A percentile compares a stretch with the other conserved stretches of the same genome.
Evolutionary conservation across 2,888 invertebrate species (phyloP).

Genomic region (Hofmannophila pseudospretella): DNA sequence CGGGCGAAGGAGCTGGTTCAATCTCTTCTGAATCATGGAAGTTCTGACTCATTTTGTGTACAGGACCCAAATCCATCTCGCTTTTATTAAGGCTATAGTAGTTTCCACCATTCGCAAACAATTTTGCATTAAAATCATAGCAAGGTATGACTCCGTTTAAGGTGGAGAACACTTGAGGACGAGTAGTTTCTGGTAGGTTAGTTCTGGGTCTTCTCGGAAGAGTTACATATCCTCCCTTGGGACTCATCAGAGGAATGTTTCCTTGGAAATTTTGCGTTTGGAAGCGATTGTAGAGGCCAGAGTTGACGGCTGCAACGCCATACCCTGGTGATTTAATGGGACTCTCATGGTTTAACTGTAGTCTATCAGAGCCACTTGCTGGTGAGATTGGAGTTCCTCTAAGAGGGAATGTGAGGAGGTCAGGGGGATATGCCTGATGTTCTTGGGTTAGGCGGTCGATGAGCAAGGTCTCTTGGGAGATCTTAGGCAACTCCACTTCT

Average conservation of each 20-base stretch:
- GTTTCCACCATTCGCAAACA: slow-evolving; percentile 90
- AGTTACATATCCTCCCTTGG: slow-evolving; percentile 91
- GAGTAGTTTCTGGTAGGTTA: slow-evolving; percentile 78
- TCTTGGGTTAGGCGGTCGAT: slow-evolving; percentile 61
- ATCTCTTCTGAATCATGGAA: slow-evolving; percentile 70
- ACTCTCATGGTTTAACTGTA: slow-evolving; percentile 34
- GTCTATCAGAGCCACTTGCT: slow-evolving; percentile 36
- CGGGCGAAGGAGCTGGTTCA: slow-evolving; percentile 70
- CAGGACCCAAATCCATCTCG: slow-evolving; percentile 77
- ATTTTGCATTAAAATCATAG: slow-evolving; percentile 89
- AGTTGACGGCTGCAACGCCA: slow-evolving; percentile 44
- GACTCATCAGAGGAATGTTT: slow-evolving; percentile 76
- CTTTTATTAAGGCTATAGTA: slow-evolving; percentile 86
- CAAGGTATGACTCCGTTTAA: slow-evolving; percentile 71
- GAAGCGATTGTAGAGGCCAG: slow-evolving; percentile 58
- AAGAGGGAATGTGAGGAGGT: slow-evolving; percentile 86
- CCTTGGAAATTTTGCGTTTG: slow-evolving; percentile 81
- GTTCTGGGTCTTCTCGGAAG: slow-evolving; percentile 88
- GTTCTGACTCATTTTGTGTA: slow-evolving; percentile 64
- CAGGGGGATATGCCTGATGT: slow-evolving; percentile 86
- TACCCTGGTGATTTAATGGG: slow-evolving; percentile 63
- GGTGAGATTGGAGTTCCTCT: slow-evolving; percentile 71
- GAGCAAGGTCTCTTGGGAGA: slow-evolving; percentile 69
- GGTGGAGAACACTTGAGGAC: slow-evolving; percentile 59
- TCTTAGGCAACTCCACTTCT: slow-evolving; percentile 76